Conservation (phyloP, 2,113 vertebrate genomes). For the Vanacampus margaritifer region DNA sequence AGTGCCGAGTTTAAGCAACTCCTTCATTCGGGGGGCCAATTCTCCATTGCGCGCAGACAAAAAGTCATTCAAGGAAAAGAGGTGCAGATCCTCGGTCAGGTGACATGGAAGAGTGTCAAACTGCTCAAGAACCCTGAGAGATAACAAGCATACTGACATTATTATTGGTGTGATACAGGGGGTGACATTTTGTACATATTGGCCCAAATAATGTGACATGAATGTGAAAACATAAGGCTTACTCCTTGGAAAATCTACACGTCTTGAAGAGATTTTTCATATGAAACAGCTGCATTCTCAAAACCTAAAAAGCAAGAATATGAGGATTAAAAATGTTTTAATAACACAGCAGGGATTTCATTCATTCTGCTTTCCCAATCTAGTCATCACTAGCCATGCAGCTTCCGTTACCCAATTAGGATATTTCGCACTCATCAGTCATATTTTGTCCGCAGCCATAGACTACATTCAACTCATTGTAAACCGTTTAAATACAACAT, state of each 20-base stretch:
- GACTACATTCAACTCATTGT: background rate
- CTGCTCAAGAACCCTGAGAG: constrained; percentile 80
- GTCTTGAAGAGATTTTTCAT: constrained; percentile 98
- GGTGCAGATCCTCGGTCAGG: constrained; percentile 91
- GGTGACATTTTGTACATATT: background rate
- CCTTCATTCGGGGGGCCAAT: constrained; percentile 77
- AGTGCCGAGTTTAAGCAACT: constrained; percentile 83
- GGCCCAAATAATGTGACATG: background rate
- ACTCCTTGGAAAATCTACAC: constrained; percentile 90
- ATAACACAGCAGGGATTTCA: background rate
- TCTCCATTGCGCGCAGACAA: constrained; percentile 82
- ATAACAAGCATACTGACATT: constrained; percentile 17
- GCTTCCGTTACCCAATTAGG: constrained; percentile 3
- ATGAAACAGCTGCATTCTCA: constrained; percentile 88
- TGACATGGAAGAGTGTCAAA: constrained; percentile 88
- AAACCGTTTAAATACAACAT: background rate
- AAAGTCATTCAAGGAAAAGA: constrained; percentile 89
- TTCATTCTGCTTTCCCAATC: constrained; percentile 7
- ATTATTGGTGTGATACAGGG: background rate
- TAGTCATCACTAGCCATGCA: background rate
- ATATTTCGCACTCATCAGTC: background rate
- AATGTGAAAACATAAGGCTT: constrained; percentile 52
- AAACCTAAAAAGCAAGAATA: constrained; percentile 69
- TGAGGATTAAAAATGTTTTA: background rate
- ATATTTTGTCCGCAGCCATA: background rate